Percentiles rank a stretch among this genome's conserved stretches.
Evolutionary conservation across 1,140 invertebrate genomes (phyloP).

Genomic region (Drosophila insularis): DNA sequence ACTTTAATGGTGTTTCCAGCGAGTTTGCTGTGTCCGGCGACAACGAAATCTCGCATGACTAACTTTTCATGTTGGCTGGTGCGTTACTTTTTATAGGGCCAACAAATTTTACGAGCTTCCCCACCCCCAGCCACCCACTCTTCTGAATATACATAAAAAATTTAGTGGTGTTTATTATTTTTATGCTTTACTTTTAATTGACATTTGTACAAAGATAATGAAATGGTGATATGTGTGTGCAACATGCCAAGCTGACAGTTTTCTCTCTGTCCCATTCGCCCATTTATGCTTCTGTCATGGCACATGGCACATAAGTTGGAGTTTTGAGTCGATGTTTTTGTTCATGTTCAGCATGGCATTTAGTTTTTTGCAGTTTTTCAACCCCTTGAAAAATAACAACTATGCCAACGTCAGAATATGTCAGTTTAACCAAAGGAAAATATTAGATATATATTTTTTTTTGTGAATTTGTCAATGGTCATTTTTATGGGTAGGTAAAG

Average conservation of each 20-base stretch:
- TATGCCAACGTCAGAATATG: neutral
- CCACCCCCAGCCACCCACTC: slow-evolving; percentile 1
- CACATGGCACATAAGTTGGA: neutral
- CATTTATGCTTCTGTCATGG: neutral
- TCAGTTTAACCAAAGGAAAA: neutral
- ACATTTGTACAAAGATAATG: slow-evolving; percentile 66
- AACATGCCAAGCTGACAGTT: slow-evolving; percentile 66
- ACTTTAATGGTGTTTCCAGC: slow-evolving; percentile 62
- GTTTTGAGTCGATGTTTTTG: neutral
- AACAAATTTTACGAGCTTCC: slow-evolving; percentile 43
- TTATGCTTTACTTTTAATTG: slow-evolving; percentile 69
- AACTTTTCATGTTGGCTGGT: slow-evolving; percentile 59
- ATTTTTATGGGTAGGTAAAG: neutral
- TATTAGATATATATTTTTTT: neutral
- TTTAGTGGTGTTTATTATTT: slow-evolving; percentile 53
- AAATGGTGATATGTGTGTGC: slow-evolving; percentile 57
- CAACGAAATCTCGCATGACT: slow-evolving; percentile 71
- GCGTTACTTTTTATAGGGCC: slow-evolving; percentile 47
- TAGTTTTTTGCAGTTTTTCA: neutral
- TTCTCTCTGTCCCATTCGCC: neutral
- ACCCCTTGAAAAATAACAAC: neutral
- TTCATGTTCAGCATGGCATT: slow-evolving; percentile 4
- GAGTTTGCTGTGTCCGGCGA: slow-evolving; percentile 23
- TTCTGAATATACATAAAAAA: slow-evolving; percentile 17
- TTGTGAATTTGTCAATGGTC: neutral